Base-by-base conservation (phyloP, 2,797 vertebrate species). In the Clamator glandarius region DNA sequence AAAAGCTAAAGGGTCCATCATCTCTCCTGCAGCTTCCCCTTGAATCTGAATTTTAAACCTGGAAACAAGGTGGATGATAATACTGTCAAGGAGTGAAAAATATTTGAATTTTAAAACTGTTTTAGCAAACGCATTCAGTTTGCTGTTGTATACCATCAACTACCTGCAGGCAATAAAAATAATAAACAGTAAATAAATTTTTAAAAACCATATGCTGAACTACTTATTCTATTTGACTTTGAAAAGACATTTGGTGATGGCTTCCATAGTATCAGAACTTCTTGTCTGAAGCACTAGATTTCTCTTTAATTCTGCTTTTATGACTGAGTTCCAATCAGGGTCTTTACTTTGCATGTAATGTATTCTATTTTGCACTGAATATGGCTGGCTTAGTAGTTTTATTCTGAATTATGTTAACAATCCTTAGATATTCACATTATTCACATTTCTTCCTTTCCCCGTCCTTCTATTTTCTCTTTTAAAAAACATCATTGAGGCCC, bases 381-480 rank as follows among this genome's bases (percentile, higher is more conserved):
- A 5, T 8, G 7, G 10, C 1, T 5, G 62, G 9, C 3, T 48
- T 28, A 19, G 25, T 41, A 33, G 0, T 2, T n/a, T 78, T 73
- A 72, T 82, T n/a, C 35, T 63, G 12, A 50, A 9, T 67, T 86
- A 66, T 79, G 3, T 39, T 72, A 78, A 6, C 12, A 50, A 12
- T 75, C 23, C 8, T 36, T 74, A 46, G 18, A 48, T 87, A 67
- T 13, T 80, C 21, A 44, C 10, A 39, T 42, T 15, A 33, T 50
- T 52, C 20, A 58, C 17, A 44, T 54, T 29, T 48, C 41, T 81
- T 64, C 8, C 7, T 6, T 6, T 6, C 9, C 3, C 2, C 4
- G 16, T 28, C 23, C 5, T 17, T 12, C 1, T 26, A 15, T 48
- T 51, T 42, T 18, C 7, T 13, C 0, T 36, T 3, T 55, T 35